Conservation (phyloP, 1,140 invertebrate genomes). For the Drosophila nikananu region DNA sequence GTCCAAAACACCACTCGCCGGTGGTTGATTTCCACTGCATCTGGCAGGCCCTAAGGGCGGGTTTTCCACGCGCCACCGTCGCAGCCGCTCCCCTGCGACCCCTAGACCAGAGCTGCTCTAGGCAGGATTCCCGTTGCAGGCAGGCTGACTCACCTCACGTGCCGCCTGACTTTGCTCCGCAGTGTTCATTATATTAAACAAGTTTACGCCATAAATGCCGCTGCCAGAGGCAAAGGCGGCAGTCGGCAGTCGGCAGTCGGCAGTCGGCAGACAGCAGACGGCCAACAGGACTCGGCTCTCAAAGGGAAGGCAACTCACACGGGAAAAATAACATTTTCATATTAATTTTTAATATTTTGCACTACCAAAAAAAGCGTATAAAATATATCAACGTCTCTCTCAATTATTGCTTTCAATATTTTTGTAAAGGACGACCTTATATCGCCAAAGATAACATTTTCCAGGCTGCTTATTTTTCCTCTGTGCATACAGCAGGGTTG, state of each 20-base stretch:
- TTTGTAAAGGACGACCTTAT: too few species aligned
- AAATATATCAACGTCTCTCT: neutral
- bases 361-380: neutral
- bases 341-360: neutral
- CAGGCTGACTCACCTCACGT: constrained; percentile 77
- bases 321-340: constrained; percentile 18
- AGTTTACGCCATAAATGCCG: constrained; percentile 78
- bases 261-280: constrained; percentile 17
- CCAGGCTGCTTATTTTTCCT: neutral
- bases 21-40: constrained; percentile 75
- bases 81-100: constrained; percentile 1
- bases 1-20: constrained; percentile 46
- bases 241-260: constrained; percentile 20
- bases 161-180: constrained; percentile 54
- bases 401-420: too few species aligned
- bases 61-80: constrained; percentile 45
- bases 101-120: constrained; percentile 7
- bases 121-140: constrained; percentile 27
- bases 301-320: constrained; percentile 28
- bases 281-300: constrained; percentile 15
- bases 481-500: constrained; percentile 49
- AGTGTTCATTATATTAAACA: constrained; percentile 82
- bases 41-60: constrained; percentile 50
- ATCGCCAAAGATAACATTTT: neutral
- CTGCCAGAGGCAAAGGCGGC: constrained; percentile 60